A percentile compares a stretch with the other conserved stretches of the same genome.
Conservation (phyloP, 2,113 vertebrate genomes). For the Sialia sialis region DNA sequence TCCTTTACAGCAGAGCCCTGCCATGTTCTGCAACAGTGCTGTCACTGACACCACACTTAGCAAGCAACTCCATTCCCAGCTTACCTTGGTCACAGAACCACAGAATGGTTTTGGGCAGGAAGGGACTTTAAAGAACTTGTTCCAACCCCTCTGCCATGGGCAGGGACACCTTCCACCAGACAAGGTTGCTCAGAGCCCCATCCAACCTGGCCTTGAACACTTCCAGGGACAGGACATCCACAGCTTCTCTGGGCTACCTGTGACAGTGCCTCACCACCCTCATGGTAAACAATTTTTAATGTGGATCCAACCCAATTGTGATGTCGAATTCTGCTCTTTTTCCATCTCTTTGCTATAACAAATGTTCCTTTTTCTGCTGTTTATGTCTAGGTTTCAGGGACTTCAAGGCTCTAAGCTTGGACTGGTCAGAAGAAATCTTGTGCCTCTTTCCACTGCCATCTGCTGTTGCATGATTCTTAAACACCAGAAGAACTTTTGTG, state of each 20-base stretch:
- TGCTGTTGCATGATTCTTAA: neutral
- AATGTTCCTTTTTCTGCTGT: neutral
- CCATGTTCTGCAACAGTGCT: fast-evolving
- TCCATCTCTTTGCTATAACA: neutral
- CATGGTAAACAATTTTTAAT: neutral
- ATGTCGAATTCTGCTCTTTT: neutral
- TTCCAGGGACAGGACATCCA: fast-evolving
- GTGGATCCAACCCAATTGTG: fast-evolving
- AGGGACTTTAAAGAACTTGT: neutral
- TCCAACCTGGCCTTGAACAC: neutral
- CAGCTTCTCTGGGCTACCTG: neutral
- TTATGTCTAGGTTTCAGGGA: neutral
- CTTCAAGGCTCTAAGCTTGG: neutral
- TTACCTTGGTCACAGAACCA: neutral
- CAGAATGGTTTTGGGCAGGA: neutral
- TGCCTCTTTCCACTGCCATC: neutral
- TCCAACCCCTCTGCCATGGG: neutral
- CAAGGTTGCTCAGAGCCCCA: neutral
- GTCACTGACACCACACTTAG: neutral
- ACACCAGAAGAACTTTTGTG: neutral
- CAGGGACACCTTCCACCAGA: neutral
- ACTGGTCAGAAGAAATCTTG: neutral
- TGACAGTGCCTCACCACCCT: neutral
- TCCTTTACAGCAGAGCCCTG: neutral
- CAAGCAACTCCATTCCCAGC: neutral